phyloP scores from a whole-genome alignment of 2,113 vertebrate genomes.

The Pseudorectes ferrugineus region DNA sequence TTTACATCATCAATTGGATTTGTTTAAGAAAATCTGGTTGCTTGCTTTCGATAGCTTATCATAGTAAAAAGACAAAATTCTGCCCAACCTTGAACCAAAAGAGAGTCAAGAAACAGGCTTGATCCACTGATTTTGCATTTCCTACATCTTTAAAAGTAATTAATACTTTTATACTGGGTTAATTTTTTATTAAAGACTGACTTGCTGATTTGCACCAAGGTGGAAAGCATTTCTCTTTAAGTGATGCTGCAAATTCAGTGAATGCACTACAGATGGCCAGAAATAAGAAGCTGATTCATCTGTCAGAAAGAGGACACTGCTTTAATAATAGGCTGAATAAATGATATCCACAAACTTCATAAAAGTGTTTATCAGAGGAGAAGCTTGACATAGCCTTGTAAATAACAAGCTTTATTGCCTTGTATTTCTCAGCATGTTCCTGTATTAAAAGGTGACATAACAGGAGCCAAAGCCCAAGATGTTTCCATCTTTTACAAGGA shows the following conservation, averaged over 20 bases:
- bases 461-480: background rate
- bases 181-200: background rate
- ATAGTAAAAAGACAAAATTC: background rate
- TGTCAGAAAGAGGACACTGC: background rate
- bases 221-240: background rate
- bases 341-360: background rate
- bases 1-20: background rate
- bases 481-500: conserved; percentile 24
- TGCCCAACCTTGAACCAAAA: background rate
- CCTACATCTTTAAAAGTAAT: background rate
- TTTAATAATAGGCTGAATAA: background rate
- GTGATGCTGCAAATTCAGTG: background rate
- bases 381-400: background rate
- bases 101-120: background rate
- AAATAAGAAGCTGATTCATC: background rate
- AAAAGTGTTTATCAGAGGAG: background rate
- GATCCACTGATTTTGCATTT: background rate
- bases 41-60: background rate
- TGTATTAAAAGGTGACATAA: background rate
- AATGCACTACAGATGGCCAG: background rate
- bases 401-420: conserved; percentile 23
- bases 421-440: conserved; percentile 1
- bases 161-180: background rate
- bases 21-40: background rate
- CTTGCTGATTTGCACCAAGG: background rate